Evolutionary conservation across 2,888 invertebrate genomes (phyloP).

Genomic region (Tortricodes alternella): DNA sequence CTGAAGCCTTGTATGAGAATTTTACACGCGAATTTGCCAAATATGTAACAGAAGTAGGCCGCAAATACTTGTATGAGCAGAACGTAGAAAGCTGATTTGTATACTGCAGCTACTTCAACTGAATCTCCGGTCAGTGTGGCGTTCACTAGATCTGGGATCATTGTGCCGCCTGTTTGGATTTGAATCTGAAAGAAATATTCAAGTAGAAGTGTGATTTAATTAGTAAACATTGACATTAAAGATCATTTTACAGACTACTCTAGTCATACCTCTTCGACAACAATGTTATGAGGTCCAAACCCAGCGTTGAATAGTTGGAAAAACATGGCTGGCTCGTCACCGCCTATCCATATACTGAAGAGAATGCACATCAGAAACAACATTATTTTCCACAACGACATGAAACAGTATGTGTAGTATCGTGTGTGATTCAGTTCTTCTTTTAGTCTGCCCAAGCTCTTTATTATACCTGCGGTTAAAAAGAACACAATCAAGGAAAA

Average conservation of each 20-base stretch:
- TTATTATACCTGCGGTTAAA: slow-evolving; percentile 88
- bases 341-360: slow-evolving; percentile 88
- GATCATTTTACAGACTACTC: neutral
- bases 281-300: slow-evolving; percentile 90
- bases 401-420: slow-evolving; percentile 94
- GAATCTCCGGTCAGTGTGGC: slow-evolving; percentile 90
- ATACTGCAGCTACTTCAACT: slow-evolving; percentile 86
- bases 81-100: slow-evolving; percentile 89
- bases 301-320: slow-evolving; percentile 89
- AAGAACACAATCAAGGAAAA: too few relatives aligned
- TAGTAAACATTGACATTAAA: neutral
- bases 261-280: slow-evolving; percentile 85
- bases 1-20: slow-evolving; percentile 98
- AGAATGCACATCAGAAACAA: slow-evolving; percentile 90
- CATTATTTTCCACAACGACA: slow-evolving; percentile 95
- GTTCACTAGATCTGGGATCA: slow-evolving; percentile 88
- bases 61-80: slow-evolving; percentile 91
- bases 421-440: slow-evolving; percentile 90
- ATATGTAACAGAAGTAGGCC: slow-evolving; percentile 94
- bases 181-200: slow-evolving; percentile 82
- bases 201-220: too few relatives aligned
- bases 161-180: slow-evolving; percentile 82
- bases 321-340: slow-evolving; percentile 89
- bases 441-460: slow-evolving; percentile 89
- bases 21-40: slow-evolving; percentile 98